Evolutionary conservation across 2,113 vertebrate genomes (phyloP).

Genomic region (Gadus chalcogrammus): DNA sequence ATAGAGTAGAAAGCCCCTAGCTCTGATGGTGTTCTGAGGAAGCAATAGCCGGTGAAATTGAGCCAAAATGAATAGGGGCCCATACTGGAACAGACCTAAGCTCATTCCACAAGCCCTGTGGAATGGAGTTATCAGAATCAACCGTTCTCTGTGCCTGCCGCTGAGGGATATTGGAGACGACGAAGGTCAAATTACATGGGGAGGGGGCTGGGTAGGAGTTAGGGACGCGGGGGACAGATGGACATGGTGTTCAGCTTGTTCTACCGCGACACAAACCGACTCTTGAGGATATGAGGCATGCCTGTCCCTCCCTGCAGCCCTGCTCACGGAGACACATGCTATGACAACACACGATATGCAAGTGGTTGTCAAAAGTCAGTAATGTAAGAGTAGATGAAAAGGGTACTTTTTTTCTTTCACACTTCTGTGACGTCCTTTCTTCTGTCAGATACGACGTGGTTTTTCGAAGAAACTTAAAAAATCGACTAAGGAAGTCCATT

Average conservation of each 20-base stretch:
- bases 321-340: no score
- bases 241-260: slow-evolving; percentile 33
- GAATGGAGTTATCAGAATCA: slow-evolving; percentile 67
- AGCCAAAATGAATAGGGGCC: slow-evolving; percentile 55
- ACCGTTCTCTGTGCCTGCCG: slow-evolving; percentile 52
- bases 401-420: no score
- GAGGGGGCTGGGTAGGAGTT: background rate
- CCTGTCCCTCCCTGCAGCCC: no score
- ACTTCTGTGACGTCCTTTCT: no score
- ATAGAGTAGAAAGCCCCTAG: slow-evolving; percentile 56
- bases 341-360: no score
- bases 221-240: no score
- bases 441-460: no score
- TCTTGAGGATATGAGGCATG: no score
- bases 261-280: slow-evolving; percentile 4
- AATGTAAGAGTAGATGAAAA: no score
- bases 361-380: no score
- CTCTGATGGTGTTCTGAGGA: slow-evolving; percentile 50
- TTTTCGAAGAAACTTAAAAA: no score
- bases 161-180: slow-evolving; percentile 57
- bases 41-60: slow-evolving; percentile 57
- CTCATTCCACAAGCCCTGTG: slow-evolving; percentile 58
- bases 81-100: slow-evolving; percentile 61
- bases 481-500: no score
- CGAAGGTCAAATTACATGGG: slow-evolving; percentile 64